These are phyloP conservation scores for Pycnonotus jocosus DNA, from an alignment of 2,113 vertebrate species.

Conservation along the genomic window DNA sequence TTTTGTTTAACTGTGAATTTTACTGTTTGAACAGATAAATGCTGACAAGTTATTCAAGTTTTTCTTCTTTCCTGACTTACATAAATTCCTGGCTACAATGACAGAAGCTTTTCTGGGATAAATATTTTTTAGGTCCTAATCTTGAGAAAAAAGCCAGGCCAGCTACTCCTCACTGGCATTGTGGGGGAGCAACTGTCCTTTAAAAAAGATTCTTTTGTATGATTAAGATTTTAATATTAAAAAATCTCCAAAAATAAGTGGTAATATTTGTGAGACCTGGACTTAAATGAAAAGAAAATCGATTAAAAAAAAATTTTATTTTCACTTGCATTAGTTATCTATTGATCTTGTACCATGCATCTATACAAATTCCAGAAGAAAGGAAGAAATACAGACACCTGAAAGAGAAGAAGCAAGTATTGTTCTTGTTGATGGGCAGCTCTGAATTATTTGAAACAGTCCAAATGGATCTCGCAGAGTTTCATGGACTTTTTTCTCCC, in stretches of 20 bases:
- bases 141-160: background rate
- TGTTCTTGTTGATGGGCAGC: background rate
- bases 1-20: background rate
- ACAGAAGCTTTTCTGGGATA: background rate
- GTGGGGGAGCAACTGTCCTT: background rate
- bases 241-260: background rate
- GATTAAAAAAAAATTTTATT: background rate
- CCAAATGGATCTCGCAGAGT: background rate
- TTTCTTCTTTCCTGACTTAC: background rate
- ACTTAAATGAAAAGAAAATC: background rate
- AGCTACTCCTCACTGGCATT: background rate
- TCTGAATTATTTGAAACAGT: background rate
- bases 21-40: background rate
- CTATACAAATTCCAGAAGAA: background rate
- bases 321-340: background rate
- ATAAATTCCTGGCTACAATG: background rate
- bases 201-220: background rate
- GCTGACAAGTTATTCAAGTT: background rate
- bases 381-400: background rate
- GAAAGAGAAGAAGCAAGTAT: background rate
- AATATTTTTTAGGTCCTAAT: background rate
- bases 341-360: background rate
- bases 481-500: background rate
- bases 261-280: background rate
- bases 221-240: background rate